Evolutionary conservation across 2,113 vertebrate genomes (phyloP), one percentile per base, ranked within the genome.

Genomic region (Ploceus nigricollis): DNA sequence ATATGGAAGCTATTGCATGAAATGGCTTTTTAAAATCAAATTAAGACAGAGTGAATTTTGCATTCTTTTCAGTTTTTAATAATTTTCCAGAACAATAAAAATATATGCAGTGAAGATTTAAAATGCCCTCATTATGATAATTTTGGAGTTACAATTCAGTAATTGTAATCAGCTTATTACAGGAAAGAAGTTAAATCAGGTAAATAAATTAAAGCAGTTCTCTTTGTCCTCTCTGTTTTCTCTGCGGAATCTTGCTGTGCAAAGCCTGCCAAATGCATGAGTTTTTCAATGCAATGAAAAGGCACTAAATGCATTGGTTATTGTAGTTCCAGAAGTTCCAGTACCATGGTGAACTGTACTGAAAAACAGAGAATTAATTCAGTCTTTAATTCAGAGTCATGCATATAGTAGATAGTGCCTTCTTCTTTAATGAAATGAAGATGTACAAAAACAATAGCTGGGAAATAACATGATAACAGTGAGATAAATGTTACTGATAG

Each of bases 401-500:
- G 10, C 4, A 6, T 65, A 25, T 39, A 64, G 20, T 35, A 65
- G 37, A 50, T 63, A 53, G 11, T 2, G 8, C 20, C 12, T 21
- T 27, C 47, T 82, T 84, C 39, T 48, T 70, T 91, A 35, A 39
- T 65, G 75, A 92, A 80, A 77, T 72, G 11, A 48, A 95, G n/a
- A 64, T 4, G 2, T 78, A 19, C 56, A 53, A 87, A 89, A 94
- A 39, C 23, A 91, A 15, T 56, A 81, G 4, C 51, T 89, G 83
- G 37, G 72, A 69, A 94, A 25, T 58, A 87, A 35, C n/a, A 47
- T 48, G 57, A 8, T 66, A 78, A 60, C 56, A 89, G 6, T 75
- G 69, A 75, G 27, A 81, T 64, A 83, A 92, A 87, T 71, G 54
- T 63, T 90, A 51, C 15, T 95, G 68, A 40, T 82, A 40, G 21